Percentiles rank a stretch among this genome's conserved stretches.
phyloP scores from a whole-genome alignment of 2,888 invertebrate genomes.

The Andrena dorsata region DNA sequence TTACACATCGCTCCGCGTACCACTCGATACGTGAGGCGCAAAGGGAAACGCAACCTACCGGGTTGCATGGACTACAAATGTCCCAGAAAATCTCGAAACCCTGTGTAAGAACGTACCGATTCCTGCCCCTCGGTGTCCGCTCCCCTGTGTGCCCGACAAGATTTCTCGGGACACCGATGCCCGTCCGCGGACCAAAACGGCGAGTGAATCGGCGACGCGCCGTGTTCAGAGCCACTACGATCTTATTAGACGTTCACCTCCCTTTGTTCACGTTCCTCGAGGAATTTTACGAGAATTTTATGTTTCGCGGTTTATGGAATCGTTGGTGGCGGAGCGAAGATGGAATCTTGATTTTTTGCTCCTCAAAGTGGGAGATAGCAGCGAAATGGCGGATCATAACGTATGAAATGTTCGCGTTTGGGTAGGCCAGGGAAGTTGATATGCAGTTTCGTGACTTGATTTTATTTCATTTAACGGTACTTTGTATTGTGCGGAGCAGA shows the following conservation, averaged over 20 bases:
- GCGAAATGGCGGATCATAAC: background rate
- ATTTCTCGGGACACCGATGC: background rate
- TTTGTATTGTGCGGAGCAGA: background rate
- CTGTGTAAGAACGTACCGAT: slow-evolving; percentile 24
- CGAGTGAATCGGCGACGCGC: slow-evolving; percentile 17
- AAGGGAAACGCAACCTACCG: slow-evolving; percentile 13
- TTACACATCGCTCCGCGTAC: slow-evolving; percentile 28
- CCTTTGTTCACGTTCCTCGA: slow-evolving; percentile 18
- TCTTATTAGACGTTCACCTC: slow-evolving; percentile 36
- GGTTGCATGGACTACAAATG: background rate
- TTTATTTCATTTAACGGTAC: background rate
- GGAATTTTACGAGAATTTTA: slow-evolving; percentile 36
- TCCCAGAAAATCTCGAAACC: slow-evolving; percentile 19
- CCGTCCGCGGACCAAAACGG: background rate
- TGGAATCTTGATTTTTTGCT: background rate
- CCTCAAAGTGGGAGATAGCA: background rate
- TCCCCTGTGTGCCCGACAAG: background rate
- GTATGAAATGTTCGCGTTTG: background rate
- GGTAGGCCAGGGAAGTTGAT: background rate
- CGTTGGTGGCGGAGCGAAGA: background rate
- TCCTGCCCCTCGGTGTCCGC: background rate
- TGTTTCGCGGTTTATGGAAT: slow-evolving; percentile 2
- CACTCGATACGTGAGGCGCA: slow-evolving; percentile 27
- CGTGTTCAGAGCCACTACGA: slow-evolving; percentile 15
- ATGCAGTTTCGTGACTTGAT: background rate